Conservation (phyloP, 2,888 invertebrate genomes). For the Meloe dianella region DNA sequence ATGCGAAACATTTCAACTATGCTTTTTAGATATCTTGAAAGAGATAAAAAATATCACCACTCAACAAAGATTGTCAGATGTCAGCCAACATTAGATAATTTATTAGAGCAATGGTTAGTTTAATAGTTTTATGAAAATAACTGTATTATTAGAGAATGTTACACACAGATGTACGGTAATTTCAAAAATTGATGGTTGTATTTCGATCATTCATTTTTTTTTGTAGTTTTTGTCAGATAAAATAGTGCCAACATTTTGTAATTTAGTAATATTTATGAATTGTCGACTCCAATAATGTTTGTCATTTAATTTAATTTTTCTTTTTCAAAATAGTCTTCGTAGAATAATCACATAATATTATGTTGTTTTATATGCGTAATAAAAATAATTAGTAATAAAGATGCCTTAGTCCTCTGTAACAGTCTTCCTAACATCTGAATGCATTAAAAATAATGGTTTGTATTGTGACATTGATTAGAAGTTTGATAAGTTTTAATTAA, state of each 20-base stretch:
- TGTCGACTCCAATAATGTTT: not conserved
- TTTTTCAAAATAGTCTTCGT: slow-evolving; percentile 25
- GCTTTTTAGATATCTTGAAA: not conserved
- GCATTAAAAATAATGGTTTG: slow-evolving; percentile 48
- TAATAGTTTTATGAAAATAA: slow-evolving; percentile 1
- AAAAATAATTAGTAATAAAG: slow-evolving; percentile 46
- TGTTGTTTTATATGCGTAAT: slow-evolving; percentile 34
- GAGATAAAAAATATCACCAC: not conserved
- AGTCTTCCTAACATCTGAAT: slow-evolving; percentile 35
- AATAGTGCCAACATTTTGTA: slow-evolving; percentile 1
- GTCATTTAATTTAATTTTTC: slow-evolving; percentile 9
- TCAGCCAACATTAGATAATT: slow-evolving; percentile 1
- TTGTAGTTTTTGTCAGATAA: not conserved
- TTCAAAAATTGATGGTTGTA: not conserved
- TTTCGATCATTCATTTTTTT: not conserved
- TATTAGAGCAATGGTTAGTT: not conserved
- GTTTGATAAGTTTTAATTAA: slow-evolving; percentile 51
- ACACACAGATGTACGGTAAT: not conserved
- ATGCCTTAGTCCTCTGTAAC: slow-evolving; percentile 35
- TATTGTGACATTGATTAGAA: slow-evolving; percentile 46
- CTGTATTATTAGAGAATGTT: not conserved
- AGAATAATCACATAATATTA: slow-evolving; percentile 32
- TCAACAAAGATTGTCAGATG: slow-evolving; percentile 6
- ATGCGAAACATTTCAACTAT: slow-evolving; percentile 6
- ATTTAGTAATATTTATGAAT: not conserved